A percentile compares a stretch with the other conserved stretches of the same genome.
These are phyloP conservation scores for Heliconius charithonia DNA, from an alignment of 2,888 invertebrate genomes.

Conservation along the genomic window DNA sequence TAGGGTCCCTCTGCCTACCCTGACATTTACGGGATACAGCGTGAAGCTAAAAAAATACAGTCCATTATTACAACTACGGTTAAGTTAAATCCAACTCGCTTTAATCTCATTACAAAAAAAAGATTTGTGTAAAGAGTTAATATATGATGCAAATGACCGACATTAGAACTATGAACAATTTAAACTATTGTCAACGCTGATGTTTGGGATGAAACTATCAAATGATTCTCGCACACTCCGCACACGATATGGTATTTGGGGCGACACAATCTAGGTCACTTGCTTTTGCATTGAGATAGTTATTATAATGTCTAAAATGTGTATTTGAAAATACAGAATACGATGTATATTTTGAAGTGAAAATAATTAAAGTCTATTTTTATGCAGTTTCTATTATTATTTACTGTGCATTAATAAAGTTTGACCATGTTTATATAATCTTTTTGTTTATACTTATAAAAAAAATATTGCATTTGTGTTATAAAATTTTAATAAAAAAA, in stretches of 20 bases:
- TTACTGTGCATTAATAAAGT: too few relatives aligned
- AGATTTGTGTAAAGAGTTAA: neutral
- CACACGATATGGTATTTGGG: constrained; percentile 72
- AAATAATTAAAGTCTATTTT: neutral
- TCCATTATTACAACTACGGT: neutral
- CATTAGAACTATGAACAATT: constrained; percentile 17
- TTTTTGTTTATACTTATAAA: too few relatives aligned
- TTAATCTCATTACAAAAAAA: neutral
- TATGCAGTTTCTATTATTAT: too few relatives aligned
- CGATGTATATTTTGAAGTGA: neutral
- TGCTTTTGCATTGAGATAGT: constrained; percentile 50
- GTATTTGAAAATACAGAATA: constrained; percentile 4
- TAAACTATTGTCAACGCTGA: constrained; percentile 28
- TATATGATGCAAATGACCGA: constrained; percentile 10
- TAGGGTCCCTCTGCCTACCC: too few relatives aligned
- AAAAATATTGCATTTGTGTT: too few relatives aligned
- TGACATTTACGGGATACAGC: too few relatives aligned
- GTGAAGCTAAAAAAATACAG: neutral
- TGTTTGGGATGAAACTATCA: constrained; percentile 35
- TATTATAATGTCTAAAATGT: constrained; percentile 21
- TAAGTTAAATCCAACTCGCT: neutral
- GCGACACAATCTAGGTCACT: constrained; percentile 77
- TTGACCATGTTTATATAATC: too few relatives aligned
- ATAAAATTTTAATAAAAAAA: too few relatives aligned
- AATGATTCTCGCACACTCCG: constrained; percentile 40